Conservation (phyloP, 2,888 invertebrate genomes). For the Phalangium opilio region DNA sequence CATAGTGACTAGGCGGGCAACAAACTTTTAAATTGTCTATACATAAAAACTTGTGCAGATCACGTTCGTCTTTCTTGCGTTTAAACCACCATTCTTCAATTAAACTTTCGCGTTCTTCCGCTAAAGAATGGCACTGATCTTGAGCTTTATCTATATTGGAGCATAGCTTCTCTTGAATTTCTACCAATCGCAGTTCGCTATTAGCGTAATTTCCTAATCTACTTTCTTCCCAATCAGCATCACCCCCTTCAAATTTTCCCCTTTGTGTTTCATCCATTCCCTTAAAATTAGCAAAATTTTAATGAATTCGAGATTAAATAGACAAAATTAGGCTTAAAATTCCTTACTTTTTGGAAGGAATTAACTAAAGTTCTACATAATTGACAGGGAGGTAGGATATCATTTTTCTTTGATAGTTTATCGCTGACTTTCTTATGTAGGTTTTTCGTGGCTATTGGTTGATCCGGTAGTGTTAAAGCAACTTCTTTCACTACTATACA, state of each 20-base stretch:
- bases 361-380: slow-evolving; percentile 15
- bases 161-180: slow-evolving; percentile 1
- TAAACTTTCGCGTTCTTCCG: slow-evolving; percentile 10
- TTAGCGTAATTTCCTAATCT: slow-evolving; percentile 59
- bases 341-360: slow-evolving; percentile 17
- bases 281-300: too few relatives aligned
- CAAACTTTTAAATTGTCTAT: slow-evolving; percentile 39
- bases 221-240: slow-evolving; percentile 84
- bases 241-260: slow-evolving; percentile 81
- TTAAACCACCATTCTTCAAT: slow-evolving; percentile 14
- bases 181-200: slow-evolving; percentile 28
- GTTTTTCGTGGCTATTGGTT: too few relatives aligned
- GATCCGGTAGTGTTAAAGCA: too few relatives aligned
- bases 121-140: slow-evolving; percentile 12
- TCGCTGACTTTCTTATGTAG: too few relatives aligned
- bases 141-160: not conserved
- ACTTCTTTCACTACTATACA: too few relatives aligned
- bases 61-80: slow-evolving; percentile 2
- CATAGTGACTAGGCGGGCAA: slow-evolving; percentile 70
- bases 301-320: too few relatives aligned
- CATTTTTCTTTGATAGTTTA: slow-evolving; percentile 1
- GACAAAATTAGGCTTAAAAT: too few relatives aligned
- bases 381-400: slow-evolving; percentile 16
- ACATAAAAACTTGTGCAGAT: slow-evolving; percentile 8
- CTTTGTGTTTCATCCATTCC: slow-evolving; percentile 66